Percentiles rank a stretch among this genome's conserved stretches.
Conservation (phyloP, 2,888 invertebrate genomes). For the Lasioglossum oenotherae region DNA sequence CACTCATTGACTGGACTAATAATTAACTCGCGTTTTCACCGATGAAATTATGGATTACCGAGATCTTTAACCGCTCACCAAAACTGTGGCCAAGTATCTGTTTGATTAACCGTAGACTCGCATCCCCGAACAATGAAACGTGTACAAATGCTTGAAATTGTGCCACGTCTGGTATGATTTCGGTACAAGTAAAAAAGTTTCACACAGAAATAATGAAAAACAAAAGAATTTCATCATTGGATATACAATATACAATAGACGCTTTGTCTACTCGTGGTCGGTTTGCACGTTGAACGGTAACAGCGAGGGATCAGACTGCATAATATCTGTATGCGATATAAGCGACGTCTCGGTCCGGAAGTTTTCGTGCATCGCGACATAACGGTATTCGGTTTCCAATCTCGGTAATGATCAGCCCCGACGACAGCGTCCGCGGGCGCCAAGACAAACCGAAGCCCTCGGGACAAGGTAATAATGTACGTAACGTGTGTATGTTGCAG, state of each 20-base stretch:
- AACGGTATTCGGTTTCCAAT: neutral
- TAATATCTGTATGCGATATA: neutral
- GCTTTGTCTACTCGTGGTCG: neutral
- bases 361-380: neutral
- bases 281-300: neutral
- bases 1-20: too few relatives aligned
- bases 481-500: constrained; percentile 75
- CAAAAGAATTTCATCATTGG: neutral
- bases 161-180: too few relatives aligned
- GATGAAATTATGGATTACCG: neutral
- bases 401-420: neutral
- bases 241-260: too few relatives aligned
- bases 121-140: too few relatives aligned
- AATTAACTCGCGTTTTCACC: neutral
- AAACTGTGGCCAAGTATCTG: too few relatives aligned
- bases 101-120: too few relatives aligned
- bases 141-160: too few relatives aligned
- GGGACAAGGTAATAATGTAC: constrained; percentile 38
- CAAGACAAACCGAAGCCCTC: neutral
- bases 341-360: neutral
- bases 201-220: neutral
- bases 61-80: neutral
- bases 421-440: neutral
- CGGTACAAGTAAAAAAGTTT: neutral
- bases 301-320: neutral